Evolutionary conservation across 2,113 vertebrate genomes (phyloP), one percentile per base, ranked within the genome.

Genomic region (Anarrhichthys ocellatus): DNA sequence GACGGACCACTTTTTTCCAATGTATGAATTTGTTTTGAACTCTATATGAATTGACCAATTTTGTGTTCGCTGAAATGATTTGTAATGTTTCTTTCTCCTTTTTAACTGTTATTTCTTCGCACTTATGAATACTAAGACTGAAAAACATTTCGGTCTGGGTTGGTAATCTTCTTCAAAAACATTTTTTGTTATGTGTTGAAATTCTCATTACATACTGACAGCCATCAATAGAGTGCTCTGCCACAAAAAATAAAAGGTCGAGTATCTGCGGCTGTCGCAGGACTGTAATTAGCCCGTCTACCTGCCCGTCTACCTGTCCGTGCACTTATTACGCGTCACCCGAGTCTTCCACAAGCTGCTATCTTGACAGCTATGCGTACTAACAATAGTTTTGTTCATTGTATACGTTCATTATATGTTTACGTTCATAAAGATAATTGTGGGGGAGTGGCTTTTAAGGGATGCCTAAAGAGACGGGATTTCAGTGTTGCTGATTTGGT

Each of bases 21-120:
- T n/a, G 34, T 11, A 46, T 64, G 1, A 48, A 48, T 65, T 38
- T 71, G 27, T 20, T 50, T 67, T 32, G 4, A 66, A 42, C n/a
- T 63, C 6, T 1, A 20, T 34, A 46, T 11, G 34, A 76, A 64
- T 2, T 10, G n/a, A 22, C 18, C 54, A 63, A 34, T 64, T 76
- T 46, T 56, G 46, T 11, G 8, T 75, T 64, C 54, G 4, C 59
- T n/a, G 14, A 77, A 77, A 65, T 38, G 48, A 9, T 54, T 70
- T 17, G 7, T 27, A 56, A 38, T 48, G 18, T 27, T 61, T 13
- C 54, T 70, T 64, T 73, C 7, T 22, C 32, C 22, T 48, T 73
- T 65, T 36, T 66, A 17, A 65, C 6, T 27, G 61, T 13, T 17
- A 42, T 61, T 62, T 62, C 7, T 27, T 2, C 59, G 56, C 44